These are phyloP conservation scores for Drosophila persimilis DNA, from an alignment of 1,140 invertebrate species.

Conservation along the genomic window DNA sequence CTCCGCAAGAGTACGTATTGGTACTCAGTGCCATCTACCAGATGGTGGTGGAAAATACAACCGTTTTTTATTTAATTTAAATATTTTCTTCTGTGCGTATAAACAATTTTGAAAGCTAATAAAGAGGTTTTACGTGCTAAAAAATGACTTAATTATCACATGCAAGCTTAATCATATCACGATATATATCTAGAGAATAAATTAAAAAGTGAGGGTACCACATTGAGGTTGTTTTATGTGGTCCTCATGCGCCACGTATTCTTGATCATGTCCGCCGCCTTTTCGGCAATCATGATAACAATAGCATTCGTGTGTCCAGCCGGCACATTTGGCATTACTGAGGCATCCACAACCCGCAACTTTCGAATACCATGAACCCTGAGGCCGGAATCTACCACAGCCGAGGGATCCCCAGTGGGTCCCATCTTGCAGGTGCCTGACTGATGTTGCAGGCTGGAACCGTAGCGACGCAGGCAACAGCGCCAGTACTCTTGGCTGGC, in stretches of 20 bases:
- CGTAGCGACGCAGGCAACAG: constrained; percentile 87
- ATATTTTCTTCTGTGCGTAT: too few relatives aligned
- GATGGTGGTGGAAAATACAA: too few relatives aligned
- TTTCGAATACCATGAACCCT: constrained; percentile 87
- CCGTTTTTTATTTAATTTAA: too few relatives aligned
- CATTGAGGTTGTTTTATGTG: not conserved
- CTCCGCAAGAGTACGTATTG: too few relatives aligned
- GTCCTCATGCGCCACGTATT: constrained; percentile 83
- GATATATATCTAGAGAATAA: constrained; percentile 49
- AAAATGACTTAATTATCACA: constrained; percentile 53
- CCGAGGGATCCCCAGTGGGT: constrained; percentile 85
- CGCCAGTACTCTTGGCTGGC: constrained; percentile 89
- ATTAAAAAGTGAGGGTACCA: constrained; percentile 26
- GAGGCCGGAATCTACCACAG: constrained; percentile 90
- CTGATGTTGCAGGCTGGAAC: constrained; percentile 90
- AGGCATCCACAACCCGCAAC: constrained; percentile 89
- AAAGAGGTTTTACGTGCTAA: not conserved
- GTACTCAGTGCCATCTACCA: too few relatives aligned
- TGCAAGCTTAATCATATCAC: constrained; percentile 34
- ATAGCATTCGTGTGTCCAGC: constrained; percentile 87
- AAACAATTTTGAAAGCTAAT: not conserved
- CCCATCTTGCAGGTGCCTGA: constrained; percentile 92
- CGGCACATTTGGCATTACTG: constrained; percentile 87
- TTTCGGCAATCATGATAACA: constrained; percentile 87
- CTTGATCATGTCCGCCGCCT: constrained; percentile 86